These are phyloP conservation scores for Pseudococcus viburni DNA, from an alignment of 2,888 invertebrate species.

Conservation along the genomic window DNA sequence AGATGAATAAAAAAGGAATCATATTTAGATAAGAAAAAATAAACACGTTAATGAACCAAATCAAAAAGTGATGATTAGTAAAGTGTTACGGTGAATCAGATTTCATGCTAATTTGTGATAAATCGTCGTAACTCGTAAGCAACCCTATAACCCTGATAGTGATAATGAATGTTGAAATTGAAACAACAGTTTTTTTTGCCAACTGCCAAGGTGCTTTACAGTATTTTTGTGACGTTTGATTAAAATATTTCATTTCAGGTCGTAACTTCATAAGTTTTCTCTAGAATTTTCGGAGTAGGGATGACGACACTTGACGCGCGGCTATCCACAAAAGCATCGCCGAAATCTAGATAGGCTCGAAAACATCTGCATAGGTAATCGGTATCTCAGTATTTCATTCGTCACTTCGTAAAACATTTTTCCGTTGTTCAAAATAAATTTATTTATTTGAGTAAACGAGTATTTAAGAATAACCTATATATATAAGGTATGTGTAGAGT, in stretches of 20 bases:
- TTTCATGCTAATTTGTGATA: slow-evolving; percentile 58
- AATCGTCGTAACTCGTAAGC: slow-evolving; percentile 14
- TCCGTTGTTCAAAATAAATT: no score
- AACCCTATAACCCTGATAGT: slow-evolving; percentile 8
- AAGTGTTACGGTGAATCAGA: slow-evolving; percentile 56
- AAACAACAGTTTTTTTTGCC: not conserved
- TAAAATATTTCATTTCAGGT: not conserved
- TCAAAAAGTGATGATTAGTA: slow-evolving; percentile 25
- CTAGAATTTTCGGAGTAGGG: not conserved
- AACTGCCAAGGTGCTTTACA: not conserved
- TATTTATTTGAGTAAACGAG: no score
- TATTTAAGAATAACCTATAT: no score
- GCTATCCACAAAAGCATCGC: not conserved
- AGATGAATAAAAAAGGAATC: not conserved
- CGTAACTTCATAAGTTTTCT: not conserved
- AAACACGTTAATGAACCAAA: slow-evolving; percentile 39
- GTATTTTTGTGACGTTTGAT: slow-evolving; percentile 11
- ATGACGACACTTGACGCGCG: not conserved
- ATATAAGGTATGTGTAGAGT: no score
- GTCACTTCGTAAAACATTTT: no score
- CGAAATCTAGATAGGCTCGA: not conserved
- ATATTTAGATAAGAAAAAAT: not conserved
- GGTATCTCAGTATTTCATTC: no score
- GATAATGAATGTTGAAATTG: slow-evolving; percentile 39
- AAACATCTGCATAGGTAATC: no score